Base-by-base conservation (phyloP, 2,888 invertebrate species). In the Tetheella fluctuosa region DNA sequence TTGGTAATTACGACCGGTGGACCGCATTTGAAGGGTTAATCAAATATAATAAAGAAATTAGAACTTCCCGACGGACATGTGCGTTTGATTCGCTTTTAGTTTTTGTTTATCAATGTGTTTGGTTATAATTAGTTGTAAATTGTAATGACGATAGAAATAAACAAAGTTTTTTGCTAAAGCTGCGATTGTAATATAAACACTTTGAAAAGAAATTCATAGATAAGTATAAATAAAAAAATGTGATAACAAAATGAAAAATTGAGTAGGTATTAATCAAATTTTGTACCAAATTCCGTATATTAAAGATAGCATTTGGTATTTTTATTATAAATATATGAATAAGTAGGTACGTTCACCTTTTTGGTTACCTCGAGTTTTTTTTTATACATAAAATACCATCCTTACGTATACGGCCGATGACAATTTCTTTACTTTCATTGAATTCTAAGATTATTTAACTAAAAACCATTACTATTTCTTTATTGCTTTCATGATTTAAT, bases 1-100 rank as follows among this genome's bases (percentile, higher is more conserved):
- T 86, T 77, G 67, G 81, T 90, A 91, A 91, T 91, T 90, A 91
- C 84, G 75, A 69, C 70, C 76, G 73, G 69, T 64, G 64, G 30
- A 55, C 34, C 57, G 70, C 71, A 71, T 86, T 85, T 88, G 86
- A 91, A 90, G 91, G 91, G 90, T 90, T 91, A 90, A 90, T 92
- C 91, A 92, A 91, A 91, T 86, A 90, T 90, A 91, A 91, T 92
- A 91, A 91, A 92, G 91, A 88, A 90, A 92, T 92, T 91, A 91
- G 86, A 81, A 67, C 65, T 65, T 62, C 65, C 74, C 74, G 83
- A 81, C 75, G 82, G 85, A 74, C 88, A 89, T 89, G 88, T 89
- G 91, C 83, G 83, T 80, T 72, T 60, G 63, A 59, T 70, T 59
- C 34, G 23, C 20, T 55, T 25, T 55, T 23, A n/a, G 54, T 59